Base-by-base conservation (phyloP, 2,797 vertebrate genomes). In the Trichosurus vulpecula region DNA sequence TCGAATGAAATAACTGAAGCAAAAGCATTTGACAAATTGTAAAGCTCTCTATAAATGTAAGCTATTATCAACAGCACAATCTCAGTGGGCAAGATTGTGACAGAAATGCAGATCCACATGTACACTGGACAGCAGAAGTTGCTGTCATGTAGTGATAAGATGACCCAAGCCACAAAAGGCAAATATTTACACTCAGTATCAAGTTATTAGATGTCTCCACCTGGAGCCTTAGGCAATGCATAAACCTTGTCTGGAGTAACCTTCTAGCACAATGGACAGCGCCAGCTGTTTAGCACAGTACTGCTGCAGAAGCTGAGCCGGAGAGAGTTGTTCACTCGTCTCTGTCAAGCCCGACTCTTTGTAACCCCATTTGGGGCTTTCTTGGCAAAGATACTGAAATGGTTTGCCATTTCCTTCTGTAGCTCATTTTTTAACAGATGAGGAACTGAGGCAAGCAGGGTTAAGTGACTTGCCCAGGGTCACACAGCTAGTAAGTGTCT, bases 111-210 rank as follows among this genome's bases (percentile, higher is more conserved):
- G 41, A 81, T 27, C 41, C 74, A 81, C 74, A 58, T 61, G 41
- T 19, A 4, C 54, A 31, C 22, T 58, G 55, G 61, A 54, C 12
- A 94, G 90, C 41, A 66, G 10, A 91, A 51, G 87, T 11, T 90
- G 25, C 10, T 94, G 53, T 66, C 22, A 94, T 90, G 9, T 5
- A 47, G 25, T 61, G 41, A 52, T 91, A 96, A 97, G 96, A 56
- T 90, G 54, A 96, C 91, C 12, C 31, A 93, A 94, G 41, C 25
- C 22, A 47, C 74, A 81, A 81, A 81, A 81, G 12, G 22, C 54
- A 94, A 94, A 74, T 56, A 94, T 53, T 91, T 55, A 95, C 5
- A 81, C 27, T 92, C 54, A 54, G 29, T 13, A 57, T 25, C 93
- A 81, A 41, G 51, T 56, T 91, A 93, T 92, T 91, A 93, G 58